These are phyloP conservation scores for Heterochromis multidens DNA, from an alignment of 2,113 vertebrate genomes.

Conservation along the genomic window DNA sequence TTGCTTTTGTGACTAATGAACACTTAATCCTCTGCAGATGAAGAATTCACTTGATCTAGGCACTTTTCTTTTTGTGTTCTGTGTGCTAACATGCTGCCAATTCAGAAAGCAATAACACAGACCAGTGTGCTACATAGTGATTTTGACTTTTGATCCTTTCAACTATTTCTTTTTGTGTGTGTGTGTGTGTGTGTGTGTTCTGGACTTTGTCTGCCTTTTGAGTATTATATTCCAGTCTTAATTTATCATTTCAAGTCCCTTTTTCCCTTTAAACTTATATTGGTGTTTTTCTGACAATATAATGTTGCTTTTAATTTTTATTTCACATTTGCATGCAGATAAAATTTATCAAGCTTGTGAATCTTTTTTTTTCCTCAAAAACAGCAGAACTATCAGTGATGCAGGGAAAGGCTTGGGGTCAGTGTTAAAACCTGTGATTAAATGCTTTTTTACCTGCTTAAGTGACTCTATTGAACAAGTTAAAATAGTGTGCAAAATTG, in stretches of 20 bases:
- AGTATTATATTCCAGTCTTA: neutral
- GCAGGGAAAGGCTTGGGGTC: neutral
- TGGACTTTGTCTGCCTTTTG: neutral
- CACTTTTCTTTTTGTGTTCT: neutral
- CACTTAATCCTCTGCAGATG: conserved; percentile 56
- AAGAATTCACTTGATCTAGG: neutral
- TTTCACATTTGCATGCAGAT: too few species aligned
- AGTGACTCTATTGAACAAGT: neutral
- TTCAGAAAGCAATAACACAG: neutral
- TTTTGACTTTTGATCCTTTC: neutral
- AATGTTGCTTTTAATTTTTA: too few species aligned
- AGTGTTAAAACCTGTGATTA: neutral
- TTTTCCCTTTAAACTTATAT: neutral
- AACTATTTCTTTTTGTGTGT: neutral
- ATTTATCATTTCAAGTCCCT: neutral
- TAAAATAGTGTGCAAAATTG: neutral
- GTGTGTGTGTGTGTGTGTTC: neutral
- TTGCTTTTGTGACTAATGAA: conserved; percentile 57
- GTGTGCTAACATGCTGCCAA: conserved; percentile 2
- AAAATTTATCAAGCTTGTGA: neutral
- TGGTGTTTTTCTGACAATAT: neutral
- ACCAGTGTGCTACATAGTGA: neutral
- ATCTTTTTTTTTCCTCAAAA: neutral
- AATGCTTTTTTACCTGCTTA: neutral
- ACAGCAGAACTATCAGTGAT: neutral